These are phyloP conservation scores for Lepidurus couesii DNA, from an alignment of 1,140 invertebrate species.

Conservation along the genomic window DNA sequence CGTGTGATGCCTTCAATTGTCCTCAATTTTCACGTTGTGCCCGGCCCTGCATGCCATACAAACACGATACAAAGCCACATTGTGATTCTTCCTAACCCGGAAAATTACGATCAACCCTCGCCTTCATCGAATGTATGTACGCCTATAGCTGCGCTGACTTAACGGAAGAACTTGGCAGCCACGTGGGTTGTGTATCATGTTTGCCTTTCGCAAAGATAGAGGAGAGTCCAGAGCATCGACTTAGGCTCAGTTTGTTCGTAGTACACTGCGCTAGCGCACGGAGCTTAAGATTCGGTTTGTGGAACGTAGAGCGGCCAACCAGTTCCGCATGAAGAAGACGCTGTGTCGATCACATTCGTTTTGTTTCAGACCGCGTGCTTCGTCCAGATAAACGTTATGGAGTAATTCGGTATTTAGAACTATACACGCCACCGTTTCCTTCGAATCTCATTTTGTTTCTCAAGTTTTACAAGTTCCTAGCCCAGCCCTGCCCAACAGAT, in stretches of 20 bases:
- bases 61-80: not conserved
- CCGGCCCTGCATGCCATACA: not conserved
- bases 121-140: not conserved
- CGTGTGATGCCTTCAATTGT: not conserved
- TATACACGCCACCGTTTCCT: no score
- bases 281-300: not conserved
- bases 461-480: no score
- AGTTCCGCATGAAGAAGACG: not conserved
- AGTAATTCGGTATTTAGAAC: not conserved
- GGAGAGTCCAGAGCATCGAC: not conserved
- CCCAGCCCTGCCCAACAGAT: no score
- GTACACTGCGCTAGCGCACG: constrained; percentile 9
- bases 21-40: not conserved
- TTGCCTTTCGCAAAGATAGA: not conserved
- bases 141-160: not conserved
- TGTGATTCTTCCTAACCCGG: not conserved
- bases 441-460: not conserved
- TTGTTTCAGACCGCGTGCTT: not conserved
- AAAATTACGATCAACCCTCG: not conserved
- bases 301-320: not conserved
- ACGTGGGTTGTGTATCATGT: not conserved
- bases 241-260: constrained; percentile 5
- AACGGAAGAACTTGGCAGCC: not conserved
- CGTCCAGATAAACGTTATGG: not conserved
- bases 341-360: not conserved